These are phyloP conservation scores for Callimorpha dominula DNA, from an alignment of 2,888 invertebrate species.

Conservation along the genomic window DNA sequence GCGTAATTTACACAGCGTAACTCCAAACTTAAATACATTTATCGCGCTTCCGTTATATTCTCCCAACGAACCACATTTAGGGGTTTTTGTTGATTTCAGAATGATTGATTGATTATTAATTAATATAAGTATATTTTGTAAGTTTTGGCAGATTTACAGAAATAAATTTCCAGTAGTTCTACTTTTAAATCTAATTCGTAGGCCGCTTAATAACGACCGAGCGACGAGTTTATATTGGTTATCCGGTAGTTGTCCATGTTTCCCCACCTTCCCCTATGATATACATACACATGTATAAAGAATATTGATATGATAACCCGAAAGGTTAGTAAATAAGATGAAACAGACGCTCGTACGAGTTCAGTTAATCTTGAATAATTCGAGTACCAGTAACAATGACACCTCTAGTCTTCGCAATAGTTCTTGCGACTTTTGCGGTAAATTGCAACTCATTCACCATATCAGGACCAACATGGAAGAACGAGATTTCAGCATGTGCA, in stretches of 20 bases:
- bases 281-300: not conserved
- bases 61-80: not conserved
- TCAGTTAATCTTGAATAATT: not conserved
- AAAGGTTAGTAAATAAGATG: not conserved
- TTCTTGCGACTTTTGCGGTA: not conserved
- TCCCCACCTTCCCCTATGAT: not conserved
- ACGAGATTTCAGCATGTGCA: constrained; percentile 1
- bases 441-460: not conserved
- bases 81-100: too few relatives aligned
- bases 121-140: too few relatives aligned
- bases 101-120: too few relatives aligned
- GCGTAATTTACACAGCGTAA: too few relatives aligned
- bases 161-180: not conserved
- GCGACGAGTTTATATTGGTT: too few relatives aligned
- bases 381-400: not conserved
- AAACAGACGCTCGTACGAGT: not conserved
- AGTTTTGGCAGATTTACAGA: too few relatives aligned
- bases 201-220: too few relatives aligned
- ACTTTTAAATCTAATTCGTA: too few relatives aligned
- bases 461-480: constrained; percentile 11
- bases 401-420: not conserved
- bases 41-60: not conserved
- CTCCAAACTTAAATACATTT: too few relatives aligned
- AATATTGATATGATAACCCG: not conserved
- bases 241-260: not conserved